Evolutionary conservation across 2,113 vertebrate genomes (phyloP).

Genomic region (Indri indri): DNA sequence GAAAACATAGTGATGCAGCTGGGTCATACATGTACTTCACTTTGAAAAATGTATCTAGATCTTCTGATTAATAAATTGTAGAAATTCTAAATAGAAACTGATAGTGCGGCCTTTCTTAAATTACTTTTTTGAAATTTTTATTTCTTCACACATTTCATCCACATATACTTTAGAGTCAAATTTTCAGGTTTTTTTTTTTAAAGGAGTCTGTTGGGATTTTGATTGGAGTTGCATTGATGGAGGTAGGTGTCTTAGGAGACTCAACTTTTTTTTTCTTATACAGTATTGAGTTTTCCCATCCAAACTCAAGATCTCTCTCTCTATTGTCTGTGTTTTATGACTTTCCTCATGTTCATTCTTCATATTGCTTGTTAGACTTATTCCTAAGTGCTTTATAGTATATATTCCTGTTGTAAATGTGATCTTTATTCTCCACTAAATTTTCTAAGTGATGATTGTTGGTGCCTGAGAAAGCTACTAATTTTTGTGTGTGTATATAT

Average conservation of each 20-base stretch:
- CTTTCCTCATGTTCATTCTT: background rate
- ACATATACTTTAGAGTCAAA: background rate
- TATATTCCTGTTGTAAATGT: background rate
- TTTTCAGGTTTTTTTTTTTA: background rate
- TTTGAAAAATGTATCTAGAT: background rate
- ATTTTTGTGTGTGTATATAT: background rate
- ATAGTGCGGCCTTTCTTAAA: background rate
- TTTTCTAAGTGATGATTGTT: background rate
- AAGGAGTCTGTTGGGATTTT: background rate
- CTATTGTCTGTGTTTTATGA: background rate
- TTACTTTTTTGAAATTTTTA: background rate
- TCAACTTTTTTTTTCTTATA: background rate
- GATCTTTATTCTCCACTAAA: background rate
- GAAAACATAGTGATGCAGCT: background rate
- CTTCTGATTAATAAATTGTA: background rate
- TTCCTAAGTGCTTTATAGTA: background rate
- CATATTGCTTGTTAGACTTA: background rate
- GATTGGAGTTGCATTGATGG: background rate
- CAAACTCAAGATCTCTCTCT: background rate
- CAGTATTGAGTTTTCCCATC: background rate
- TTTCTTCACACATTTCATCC: background rate
- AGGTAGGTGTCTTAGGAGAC: background rate
- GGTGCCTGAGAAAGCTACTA: background rate
- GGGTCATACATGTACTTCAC: background rate
- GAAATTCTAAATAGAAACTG: background rate